Evolutionary conservation across 2,797 vertebrate genomes (phyloP).

Genomic region (Avahi laniger): DNA sequence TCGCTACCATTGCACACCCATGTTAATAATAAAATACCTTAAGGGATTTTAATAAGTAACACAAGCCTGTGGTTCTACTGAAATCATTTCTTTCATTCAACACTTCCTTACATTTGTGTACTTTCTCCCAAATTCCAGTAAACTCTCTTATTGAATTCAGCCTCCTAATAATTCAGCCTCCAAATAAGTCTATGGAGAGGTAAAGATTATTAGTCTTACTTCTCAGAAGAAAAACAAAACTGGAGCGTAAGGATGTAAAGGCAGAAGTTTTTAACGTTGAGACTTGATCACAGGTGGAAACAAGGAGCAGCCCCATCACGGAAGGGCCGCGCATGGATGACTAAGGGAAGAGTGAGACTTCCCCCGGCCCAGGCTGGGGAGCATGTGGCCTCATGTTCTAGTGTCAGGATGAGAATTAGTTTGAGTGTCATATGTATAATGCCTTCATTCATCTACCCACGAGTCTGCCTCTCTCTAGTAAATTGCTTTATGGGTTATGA

Average conservation of each 20-base stretch:
- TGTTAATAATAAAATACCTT: not conserved
- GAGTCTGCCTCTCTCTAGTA: not conserved
- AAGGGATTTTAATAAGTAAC: not conserved
- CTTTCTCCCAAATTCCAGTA: not conserved
- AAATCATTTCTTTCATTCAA: not conserved
- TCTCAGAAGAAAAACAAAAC: too few species aligned
- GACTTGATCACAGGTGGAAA: not conserved
- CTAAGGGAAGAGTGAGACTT: not conserved
- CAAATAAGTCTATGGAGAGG: not conserved
- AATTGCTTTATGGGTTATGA: not conserved
- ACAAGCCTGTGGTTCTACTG: not conserved
- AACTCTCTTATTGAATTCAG: not conserved
- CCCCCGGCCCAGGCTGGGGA: accelerated
- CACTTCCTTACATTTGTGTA: not conserved
- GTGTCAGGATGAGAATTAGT: not conserved
- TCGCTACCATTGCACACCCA: not conserved
- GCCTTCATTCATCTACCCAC: not conserved
- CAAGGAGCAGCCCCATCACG: accelerated
- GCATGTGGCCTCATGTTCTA: not conserved
- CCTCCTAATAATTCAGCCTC: not conserved
- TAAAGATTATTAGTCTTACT: not conserved
- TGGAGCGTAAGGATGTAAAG: not conserved
- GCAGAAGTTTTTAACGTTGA: not conserved
- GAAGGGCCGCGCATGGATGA: not conserved
- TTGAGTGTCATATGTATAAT: not conserved